Evolutionary conservation across 2,888 invertebrate species (phyloP).

Genomic region (Aquatica leii): DNA sequence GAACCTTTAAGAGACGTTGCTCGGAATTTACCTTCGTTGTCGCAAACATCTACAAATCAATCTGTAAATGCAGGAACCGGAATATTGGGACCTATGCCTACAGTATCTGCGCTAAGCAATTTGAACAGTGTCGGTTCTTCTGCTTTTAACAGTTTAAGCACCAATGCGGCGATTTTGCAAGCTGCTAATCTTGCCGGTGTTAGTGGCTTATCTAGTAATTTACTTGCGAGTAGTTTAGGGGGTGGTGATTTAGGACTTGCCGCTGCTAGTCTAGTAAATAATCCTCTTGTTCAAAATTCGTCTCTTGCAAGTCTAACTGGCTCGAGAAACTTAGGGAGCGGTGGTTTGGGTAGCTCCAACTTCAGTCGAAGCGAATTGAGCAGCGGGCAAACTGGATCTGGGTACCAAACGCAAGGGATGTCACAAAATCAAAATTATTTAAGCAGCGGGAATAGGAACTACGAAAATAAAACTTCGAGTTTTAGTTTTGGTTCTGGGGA

Average conservation of each 20-base stretch:
- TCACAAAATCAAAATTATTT: conserved; percentile 26
- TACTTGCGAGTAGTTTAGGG: conserved; percentile 51
- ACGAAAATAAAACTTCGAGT: conserved; percentile 22
- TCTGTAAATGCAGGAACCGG: conserved; percentile 56
- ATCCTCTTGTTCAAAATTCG: conserved; percentile 50
- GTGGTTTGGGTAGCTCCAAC: conserved; percentile 56
- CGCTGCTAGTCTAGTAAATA: conserved; percentile 53
- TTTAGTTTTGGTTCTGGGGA: conserved; percentile 25
- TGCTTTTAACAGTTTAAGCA: conserved; percentile 49
- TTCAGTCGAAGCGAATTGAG: conserved; percentile 55
- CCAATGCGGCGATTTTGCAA: conserved; percentile 45
- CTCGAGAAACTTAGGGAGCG: conserved; percentile 42
- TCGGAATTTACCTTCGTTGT: conserved; percentile 67
- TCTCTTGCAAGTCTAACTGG: conserved; percentile 51
- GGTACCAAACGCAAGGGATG: conserved; percentile 22
- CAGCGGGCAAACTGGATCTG: conserved; percentile 46
- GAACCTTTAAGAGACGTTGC: conserved; percentile 60
- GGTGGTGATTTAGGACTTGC: conserved; percentile 49
- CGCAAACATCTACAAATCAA: conserved; percentile 16
- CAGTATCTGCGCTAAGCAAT: conserved; percentile 58
- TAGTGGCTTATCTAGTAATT: conserved; percentile 51
- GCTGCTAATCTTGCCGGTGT: no score
- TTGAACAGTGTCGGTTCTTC: conserved; percentile 63
- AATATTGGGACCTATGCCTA: conserved; percentile 67
- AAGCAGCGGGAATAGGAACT: conserved; percentile 46